These are phyloP conservation scores for Enteromius thamalakanensis DNA, from an alignment of 2,797 vertebrate genomes.

Conservation along the genomic window DNA sequence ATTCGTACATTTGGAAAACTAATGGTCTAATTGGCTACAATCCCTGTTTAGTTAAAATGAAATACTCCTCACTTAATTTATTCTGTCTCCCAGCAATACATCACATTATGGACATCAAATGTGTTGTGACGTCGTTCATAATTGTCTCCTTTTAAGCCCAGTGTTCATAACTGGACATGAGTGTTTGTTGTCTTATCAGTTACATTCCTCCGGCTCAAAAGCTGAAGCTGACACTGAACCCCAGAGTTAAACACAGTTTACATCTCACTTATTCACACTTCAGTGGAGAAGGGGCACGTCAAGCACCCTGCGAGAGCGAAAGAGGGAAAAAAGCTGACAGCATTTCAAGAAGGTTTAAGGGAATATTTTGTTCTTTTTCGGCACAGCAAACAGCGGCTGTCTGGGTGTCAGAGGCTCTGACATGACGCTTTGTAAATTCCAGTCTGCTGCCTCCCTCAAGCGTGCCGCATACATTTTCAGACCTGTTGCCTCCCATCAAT, in stretches of 20 bases:
- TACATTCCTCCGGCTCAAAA: not conserved
- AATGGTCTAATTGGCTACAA: not conserved
- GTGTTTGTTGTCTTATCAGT: conserved; percentile 8
- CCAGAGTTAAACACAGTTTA: conserved; percentile 50
- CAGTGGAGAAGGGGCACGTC: conserved; percentile 29
- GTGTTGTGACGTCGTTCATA: not conserved
- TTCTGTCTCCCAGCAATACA: not conserved
- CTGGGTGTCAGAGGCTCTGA: conserved; percentile 49
- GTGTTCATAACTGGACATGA: conserved; percentile 4
- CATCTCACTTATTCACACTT: conserved; percentile 51
- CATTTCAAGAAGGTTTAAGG: conserved; percentile 46
- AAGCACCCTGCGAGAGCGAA: conserved; percentile 28
- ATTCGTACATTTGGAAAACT: not conserved
- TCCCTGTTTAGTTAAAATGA: not conserved
- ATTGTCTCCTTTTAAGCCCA: not conserved
- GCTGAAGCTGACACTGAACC: conserved; percentile 39
- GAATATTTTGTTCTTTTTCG: conserved; percentile 48
- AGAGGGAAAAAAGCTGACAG: conserved; percentile 13
- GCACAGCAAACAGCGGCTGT: conserved; percentile 43
- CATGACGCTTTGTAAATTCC: conserved; percentile 50
- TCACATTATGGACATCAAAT: not conserved
- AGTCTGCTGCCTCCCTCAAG: conserved; percentile 44
- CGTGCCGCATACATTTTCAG: conserved; percentile 29
- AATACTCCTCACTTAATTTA: not conserved
- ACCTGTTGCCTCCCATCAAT: conserved; percentile 49